phyloP scores from a whole-genome alignment of 2,797 vertebrate genomes.

The Champsocephalus esox region DNA sequence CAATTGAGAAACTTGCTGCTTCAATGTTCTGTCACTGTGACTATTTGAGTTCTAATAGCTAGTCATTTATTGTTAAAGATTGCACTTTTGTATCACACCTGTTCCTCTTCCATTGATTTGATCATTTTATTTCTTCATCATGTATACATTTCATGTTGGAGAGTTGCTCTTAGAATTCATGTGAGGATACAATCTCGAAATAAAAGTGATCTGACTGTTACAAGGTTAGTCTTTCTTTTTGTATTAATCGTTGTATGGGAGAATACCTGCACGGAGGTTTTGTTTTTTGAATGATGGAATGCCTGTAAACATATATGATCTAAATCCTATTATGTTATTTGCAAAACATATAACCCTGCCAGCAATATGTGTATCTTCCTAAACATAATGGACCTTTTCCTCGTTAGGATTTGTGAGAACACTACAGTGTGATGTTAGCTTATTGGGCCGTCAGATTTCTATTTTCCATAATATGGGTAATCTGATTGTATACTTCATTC shows the following conservation, averaged over 20 bases:
- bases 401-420: no score
- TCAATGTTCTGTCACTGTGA: neutral
- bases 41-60: neutral
- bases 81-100: neutral
- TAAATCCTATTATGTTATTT: no score
- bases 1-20: neutral
- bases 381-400: no score
- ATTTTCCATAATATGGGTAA: no score
- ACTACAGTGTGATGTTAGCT: no score
- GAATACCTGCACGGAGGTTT: no score
- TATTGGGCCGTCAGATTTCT: no score
- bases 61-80: neutral
- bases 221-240: neutral
- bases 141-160: neutral
- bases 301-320: no score
- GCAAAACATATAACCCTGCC: no score
- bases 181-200: constrained; percentile 11
- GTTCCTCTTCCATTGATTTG: neutral
- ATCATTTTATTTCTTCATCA: neutral
- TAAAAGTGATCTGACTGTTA: neutral
- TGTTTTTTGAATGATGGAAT: no score
- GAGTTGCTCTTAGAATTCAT: neutral
- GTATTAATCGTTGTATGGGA: neutral
- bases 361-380: no score
- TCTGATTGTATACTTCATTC: no score